phyloP scores from a whole-genome alignment of 1,140 invertebrate genomes.

The Lamellibrachia luymesi region DNA sequence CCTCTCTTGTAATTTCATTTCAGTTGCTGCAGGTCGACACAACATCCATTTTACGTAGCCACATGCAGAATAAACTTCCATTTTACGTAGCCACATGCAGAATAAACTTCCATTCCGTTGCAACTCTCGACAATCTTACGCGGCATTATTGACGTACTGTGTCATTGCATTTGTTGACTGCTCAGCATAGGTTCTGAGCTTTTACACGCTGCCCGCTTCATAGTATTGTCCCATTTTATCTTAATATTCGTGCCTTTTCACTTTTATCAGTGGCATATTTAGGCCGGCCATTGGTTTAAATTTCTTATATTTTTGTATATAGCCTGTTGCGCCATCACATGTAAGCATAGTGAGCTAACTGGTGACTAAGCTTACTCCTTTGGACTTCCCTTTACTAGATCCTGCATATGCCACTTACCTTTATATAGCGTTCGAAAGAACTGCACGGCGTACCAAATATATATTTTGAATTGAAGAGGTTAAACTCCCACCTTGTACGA shows the following conservation, averaged over 20 bases:
- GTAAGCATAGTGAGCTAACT: too few species aligned
- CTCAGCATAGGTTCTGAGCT: neutral
- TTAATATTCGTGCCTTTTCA: too few species aligned
- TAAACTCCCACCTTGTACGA: neutral
- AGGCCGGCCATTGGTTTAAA: too few species aligned
- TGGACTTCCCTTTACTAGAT: too few species aligned
- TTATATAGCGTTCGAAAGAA: neutral
- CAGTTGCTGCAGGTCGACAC: neutral
- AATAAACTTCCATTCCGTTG: neutral
- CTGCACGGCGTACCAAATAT: neutral
- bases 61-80: neutral
- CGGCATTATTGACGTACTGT: neutral
- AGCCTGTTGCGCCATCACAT: too few species aligned
- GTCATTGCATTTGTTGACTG: neutral
- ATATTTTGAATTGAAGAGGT: neutral
- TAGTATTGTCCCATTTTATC: too few species aligned
- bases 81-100: neutral
- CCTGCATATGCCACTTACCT: neutral
- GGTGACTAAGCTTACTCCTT: too few species aligned
- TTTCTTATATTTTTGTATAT: too few species aligned
- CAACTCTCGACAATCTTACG: neutral
- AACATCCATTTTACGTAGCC: neutral
- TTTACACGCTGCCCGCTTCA: too few species aligned
- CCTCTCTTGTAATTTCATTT: neutral
- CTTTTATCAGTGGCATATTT: too few species aligned